These are phyloP conservation scores for Drosophila cognata DNA, from an alignment of 2,888 invertebrate species.

Conservation along the genomic window DNA sequence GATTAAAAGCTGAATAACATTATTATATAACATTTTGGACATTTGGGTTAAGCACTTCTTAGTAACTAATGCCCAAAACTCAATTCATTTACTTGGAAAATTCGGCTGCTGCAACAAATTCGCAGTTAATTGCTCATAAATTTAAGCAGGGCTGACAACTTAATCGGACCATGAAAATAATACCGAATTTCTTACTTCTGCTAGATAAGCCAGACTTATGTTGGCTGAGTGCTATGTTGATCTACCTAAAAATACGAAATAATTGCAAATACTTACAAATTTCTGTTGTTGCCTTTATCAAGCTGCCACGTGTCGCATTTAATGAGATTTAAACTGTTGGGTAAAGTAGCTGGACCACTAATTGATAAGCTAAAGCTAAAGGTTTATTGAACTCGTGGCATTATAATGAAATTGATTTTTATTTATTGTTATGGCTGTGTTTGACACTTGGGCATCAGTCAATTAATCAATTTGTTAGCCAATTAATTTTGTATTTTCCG, in stretches of 20 bases:
- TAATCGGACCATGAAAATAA: background rate
- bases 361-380: slow-evolving; percentile 19
- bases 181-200: background rate
- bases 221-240: background rate
- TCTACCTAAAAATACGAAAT: background rate
- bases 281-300: background rate
- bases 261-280: background rate
- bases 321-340: background rate
- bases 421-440: slow-evolving; percentile 15
- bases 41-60: background rate
- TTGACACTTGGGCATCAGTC: slow-evolving; percentile 43
- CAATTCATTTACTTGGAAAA: background rate
- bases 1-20: slow-evolving; percentile 31
- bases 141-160: background rate
- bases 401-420: slow-evolving; percentile 35
- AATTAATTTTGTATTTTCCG: slow-evolving; percentile 61
- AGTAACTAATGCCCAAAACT: background rate
- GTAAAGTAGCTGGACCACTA: background rate
- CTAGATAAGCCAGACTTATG: background rate
- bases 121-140: background rate
- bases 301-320: slow-evolving; percentile 3
- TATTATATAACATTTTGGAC: background rate
- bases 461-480: slow-evolving; percentile 61
- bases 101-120: background rate
- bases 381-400: slow-evolving; percentile 44